Base-by-base conservation (phyloP, 2,888 invertebrate genomes). In the Athalia circularis region DNA sequence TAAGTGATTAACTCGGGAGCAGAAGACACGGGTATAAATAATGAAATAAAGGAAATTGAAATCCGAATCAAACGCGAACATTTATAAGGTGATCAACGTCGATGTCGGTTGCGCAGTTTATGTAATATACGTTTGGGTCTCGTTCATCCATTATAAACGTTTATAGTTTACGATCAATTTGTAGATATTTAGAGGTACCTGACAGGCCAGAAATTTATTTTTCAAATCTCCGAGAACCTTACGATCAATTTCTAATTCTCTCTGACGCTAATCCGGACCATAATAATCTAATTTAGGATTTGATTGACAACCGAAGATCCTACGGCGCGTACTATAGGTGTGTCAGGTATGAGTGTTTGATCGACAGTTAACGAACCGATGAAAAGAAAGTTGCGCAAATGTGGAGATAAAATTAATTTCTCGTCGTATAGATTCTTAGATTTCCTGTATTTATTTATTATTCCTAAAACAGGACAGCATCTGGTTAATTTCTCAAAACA, bases 251-350 rank as follows among this genome's bases (percentile, higher is more conserved):
- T 78, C 72, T 74, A 78, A 74, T 78, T 74, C 78, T 9, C 48
- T 70, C 57, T 64, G 78, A 78, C 78, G 78, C 54, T 78, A 74
- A 78, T 64, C 78, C 62, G 72, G n/a, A 47, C 68, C 62, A 3
- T 78, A 78, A 78, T 78, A 78, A 78, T 64, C 64, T 52, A 74
- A 78, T 74, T 72, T 72, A 72, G 15, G 52, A 4, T 77, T 57
- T 67, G 77, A 77, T 75, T 75, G 75, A 75, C 75, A 75, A 75
- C 57, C 75, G 64, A 75, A 75, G 62, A 75, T 72, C 72, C 72
- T 57, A 8, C 57, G 9, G 45, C 29, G 72, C 29, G 29, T 29
- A 29, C 29, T 29, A 29, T 29, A 29, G 29, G 29, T 29, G 29
- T 29, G 29, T 29, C 29, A 29, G 29, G 29, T 29, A 68, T 13